A percentile compares a stretch with the other conserved stretches of the same genome.
Conservation (phyloP, 2,113 vertebrate species). For the Cyanoderma ruficeps region DNA sequence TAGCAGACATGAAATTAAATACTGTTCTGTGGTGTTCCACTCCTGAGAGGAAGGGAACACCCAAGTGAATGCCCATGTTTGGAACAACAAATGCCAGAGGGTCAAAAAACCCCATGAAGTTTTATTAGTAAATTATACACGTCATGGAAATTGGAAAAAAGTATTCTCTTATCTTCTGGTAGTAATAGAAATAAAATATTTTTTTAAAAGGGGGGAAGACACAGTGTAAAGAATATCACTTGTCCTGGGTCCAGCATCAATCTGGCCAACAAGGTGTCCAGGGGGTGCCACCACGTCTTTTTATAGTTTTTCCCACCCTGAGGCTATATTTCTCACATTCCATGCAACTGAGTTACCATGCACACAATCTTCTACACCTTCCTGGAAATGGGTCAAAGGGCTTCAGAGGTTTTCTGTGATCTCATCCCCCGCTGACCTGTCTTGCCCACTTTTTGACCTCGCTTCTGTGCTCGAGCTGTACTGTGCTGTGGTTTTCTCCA, state of each 20-base stretch:
- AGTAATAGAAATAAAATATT: not conserved
- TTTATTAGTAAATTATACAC: not conserved
- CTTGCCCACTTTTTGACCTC: not conserved
- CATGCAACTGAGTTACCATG: no score
- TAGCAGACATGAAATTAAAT: conserved; percentile 1
- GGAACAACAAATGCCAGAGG: not conserved
- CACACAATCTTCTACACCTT: not conserved
- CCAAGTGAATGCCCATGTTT: not conserved
- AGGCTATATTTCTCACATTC: not conserved
- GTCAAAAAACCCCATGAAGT: fast-evolving
- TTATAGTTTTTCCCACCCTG: not conserved
- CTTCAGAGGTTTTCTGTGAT: not conserved
- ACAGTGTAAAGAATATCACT: not conserved
- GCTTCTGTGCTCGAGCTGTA: not conserved
- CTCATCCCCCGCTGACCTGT: fast-evolving
- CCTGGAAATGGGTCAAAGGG: not conserved
- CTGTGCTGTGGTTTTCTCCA: not conserved
- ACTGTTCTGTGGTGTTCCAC: not conserved
- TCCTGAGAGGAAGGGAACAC: not conserved
- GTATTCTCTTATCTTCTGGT: not conserved
- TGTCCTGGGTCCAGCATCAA: not conserved
- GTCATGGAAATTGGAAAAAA: not conserved
- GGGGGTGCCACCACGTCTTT: not conserved
- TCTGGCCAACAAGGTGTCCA: not conserved
- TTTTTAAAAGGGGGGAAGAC: not conserved